Evolutionary conservation across 1,140 invertebrate species (phyloP).

Genomic region (Drosophila serrata): DNA sequence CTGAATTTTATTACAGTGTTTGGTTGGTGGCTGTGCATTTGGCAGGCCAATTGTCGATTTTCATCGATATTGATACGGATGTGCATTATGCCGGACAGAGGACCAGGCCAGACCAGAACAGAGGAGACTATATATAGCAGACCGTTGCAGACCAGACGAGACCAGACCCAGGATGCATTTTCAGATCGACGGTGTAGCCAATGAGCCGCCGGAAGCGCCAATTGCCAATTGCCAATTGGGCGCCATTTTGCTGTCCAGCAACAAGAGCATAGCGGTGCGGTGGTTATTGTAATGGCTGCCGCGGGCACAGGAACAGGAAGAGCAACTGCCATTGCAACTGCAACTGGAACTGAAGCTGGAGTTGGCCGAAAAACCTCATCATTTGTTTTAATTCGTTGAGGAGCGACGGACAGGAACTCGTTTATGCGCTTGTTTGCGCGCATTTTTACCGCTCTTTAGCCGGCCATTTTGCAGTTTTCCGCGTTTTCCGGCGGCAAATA

Average conservation of each 20-base stretch:
- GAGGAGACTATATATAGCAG: neutral
- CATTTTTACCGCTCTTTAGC: constrained; percentile 52
- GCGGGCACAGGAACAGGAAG: neutral
- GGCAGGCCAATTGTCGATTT: constrained; percentile 71
- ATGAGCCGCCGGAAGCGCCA: constrained; percentile 78
- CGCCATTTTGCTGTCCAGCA: constrained; percentile 64
- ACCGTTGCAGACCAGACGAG: constrained; percentile 1
- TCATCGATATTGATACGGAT: constrained; percentile 82
- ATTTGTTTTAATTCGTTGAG: constrained; percentile 77
- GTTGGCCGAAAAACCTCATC: constrained; percentile 61
- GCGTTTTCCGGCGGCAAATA: constrained; percentile 42
- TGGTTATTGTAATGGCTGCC: constrained; percentile 35
- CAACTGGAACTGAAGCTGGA: constrained; percentile 1
- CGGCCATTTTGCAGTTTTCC: constrained; percentile 19
- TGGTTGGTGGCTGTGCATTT: constrained; percentile 65
- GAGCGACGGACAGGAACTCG: constrained; percentile 7
- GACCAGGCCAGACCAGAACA: neutral
- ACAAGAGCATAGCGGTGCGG: constrained; percentile 26
- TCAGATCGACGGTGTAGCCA: constrained; percentile 58
- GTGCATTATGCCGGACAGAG: constrained; percentile 64
- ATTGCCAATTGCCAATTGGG: constrained; percentile 82
- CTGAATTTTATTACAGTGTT: constrained; percentile 16
- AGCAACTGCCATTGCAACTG: neutral
- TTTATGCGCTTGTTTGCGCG: constrained; percentile 80
- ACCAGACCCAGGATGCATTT: constrained; percentile 18